Conservation (phyloP, 1,140 invertebrate genomes). For the Diabrotica undecimpunctata region DNA sequence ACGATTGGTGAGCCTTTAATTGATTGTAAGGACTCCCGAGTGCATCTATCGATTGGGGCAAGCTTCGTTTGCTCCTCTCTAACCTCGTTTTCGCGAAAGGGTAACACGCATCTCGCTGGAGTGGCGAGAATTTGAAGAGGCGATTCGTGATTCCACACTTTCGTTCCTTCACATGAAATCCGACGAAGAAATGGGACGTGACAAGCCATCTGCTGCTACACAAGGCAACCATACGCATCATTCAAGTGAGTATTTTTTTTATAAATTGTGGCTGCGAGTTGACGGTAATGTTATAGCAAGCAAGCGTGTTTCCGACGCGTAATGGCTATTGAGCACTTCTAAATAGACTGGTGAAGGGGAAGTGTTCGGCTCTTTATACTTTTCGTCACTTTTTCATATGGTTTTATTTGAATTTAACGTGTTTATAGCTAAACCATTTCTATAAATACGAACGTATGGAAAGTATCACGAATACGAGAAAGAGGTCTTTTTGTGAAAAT, state of each 20-base stretch:
- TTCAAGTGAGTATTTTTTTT: slow-evolving; percentile 14
- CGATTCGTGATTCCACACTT: slow-evolving; percentile 1
- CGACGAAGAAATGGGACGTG: slow-evolving; percentile 30
- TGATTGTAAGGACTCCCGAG: neutral
- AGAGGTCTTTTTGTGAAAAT: too few relatives aligned
- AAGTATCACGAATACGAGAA: too few relatives aligned
- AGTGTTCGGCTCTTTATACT: too few relatives aligned
- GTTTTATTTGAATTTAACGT: too few relatives aligned
- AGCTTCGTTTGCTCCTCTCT: neutral
- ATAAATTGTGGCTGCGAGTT: neutral
- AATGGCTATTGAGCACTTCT: too few relatives aligned
- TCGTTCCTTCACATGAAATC: slow-evolving; percentile 26
- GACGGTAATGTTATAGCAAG: too few relatives aligned
- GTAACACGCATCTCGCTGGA: neutral
- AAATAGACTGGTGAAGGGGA: too few relatives aligned
- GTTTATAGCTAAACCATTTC: too few relatives aligned
- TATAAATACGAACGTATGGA: too few relatives aligned
- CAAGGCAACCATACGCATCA: slow-evolving; percentile 28
- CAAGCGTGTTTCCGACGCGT: too few relatives aligned
- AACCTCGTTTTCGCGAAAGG: neutral
- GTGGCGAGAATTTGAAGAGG: neutral
- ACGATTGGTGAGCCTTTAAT: neutral
- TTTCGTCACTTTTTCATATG: too few relatives aligned
- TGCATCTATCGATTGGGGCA: neutral
- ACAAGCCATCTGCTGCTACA: slow-evolving; percentile 27